A percentile compares a stretch with the other conserved stretches of the same genome.
Evolutionary conservation across 2,888 invertebrate species (phyloP).

Genomic region (Drosophila parthenogenetica): DNA sequence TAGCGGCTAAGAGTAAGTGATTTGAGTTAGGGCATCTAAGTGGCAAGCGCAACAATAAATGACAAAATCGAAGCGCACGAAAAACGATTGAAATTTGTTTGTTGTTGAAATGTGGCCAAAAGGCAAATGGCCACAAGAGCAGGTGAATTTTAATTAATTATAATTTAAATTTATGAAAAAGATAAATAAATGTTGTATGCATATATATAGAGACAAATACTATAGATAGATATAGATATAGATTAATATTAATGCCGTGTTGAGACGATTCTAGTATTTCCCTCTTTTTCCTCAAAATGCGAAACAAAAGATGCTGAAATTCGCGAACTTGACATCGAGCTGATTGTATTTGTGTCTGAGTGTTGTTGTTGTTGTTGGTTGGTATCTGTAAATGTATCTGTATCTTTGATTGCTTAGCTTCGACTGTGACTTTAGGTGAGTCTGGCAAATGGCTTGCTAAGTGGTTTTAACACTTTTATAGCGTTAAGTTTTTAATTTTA

Average conservation of each 20-base stretch:
- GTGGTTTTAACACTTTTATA: constrained; percentile 83
- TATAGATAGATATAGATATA: neutral
- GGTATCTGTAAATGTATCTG: constrained; percentile 1
- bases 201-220: constrained; percentile 2
- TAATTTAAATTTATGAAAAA: constrained; percentile 49
- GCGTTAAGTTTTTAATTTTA: constrained; percentile 82
- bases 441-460: constrained; percentile 78
- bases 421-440: constrained; percentile 22
- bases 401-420: constrained; percentile 6
- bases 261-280: constrained; percentile 35
- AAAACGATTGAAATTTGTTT: constrained; percentile 41
- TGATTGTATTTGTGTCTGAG: neutral
- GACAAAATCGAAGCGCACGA: constrained; percentile 68
- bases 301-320: constrained; percentile 20
- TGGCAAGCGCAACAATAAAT: constrained; percentile 43
- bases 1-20: no score
- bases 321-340: constrained; percentile 18
- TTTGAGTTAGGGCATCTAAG: neutral
- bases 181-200: constrained; percentile 20
- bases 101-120: constrained; percentile 37
- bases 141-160: constrained; percentile 43
- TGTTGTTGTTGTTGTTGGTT: neutral
- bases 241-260: constrained; percentile 24
- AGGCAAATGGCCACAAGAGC: constrained; percentile 37
- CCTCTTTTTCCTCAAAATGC: constrained; percentile 18